These are phyloP conservation scores for Gymnoscopelus microlampas DNA, from an alignment of 2,797 vertebrate species.

Conservation along the genomic window DNA sequence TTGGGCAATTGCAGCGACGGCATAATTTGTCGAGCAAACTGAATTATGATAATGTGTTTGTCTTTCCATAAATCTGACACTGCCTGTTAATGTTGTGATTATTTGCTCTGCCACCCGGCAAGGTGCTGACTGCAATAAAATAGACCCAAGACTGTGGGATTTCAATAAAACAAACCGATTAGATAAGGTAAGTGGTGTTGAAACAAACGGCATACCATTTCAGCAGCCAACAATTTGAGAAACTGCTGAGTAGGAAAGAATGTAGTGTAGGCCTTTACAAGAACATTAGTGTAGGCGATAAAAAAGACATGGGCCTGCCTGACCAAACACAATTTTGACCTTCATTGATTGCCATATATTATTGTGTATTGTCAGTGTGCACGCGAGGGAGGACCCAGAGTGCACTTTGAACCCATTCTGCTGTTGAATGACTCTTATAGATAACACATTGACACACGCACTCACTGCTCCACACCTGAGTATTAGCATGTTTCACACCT, in stretches of 20 bases:
- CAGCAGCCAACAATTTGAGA: conserved; percentile 6
- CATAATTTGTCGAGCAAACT: conserved; percentile 41
- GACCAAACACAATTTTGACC: conserved; percentile 9
- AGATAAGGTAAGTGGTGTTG: conserved; percentile 43
- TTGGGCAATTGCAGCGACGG: conserved; percentile 22
- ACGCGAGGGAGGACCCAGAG: conserved; percentile 47
- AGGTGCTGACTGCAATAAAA: conserved; percentile 44
- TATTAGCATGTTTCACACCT: conserved; percentile 75
- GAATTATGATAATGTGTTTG: conserved; percentile 42
- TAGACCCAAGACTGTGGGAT: conserved; percentile 6
- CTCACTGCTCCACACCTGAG: conserved; percentile 70
- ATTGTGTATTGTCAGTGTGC: conserved; percentile 21
- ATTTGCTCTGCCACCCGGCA: conserved; percentile 37
- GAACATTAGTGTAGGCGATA: neutral
- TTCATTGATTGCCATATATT: conserved; percentile 27
- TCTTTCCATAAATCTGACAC: conserved; percentile 52
- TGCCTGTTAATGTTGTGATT: conserved; percentile 49
- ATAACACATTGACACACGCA: conserved; percentile 50
- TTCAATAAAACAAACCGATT: conserved; percentile 36
- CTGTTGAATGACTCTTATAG: conserved; percentile 75
- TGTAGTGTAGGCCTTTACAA: neutral
- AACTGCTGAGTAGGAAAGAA: neutral
- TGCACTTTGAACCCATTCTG: conserved; percentile 73
- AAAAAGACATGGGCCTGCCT: neutral
- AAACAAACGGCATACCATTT: conserved; percentile 17